Evolutionary conservation across 2,888 invertebrate genomes (phyloP), one percentile per base, ranked within the genome.

Genomic region (Copidosoma aretas): DNA sequence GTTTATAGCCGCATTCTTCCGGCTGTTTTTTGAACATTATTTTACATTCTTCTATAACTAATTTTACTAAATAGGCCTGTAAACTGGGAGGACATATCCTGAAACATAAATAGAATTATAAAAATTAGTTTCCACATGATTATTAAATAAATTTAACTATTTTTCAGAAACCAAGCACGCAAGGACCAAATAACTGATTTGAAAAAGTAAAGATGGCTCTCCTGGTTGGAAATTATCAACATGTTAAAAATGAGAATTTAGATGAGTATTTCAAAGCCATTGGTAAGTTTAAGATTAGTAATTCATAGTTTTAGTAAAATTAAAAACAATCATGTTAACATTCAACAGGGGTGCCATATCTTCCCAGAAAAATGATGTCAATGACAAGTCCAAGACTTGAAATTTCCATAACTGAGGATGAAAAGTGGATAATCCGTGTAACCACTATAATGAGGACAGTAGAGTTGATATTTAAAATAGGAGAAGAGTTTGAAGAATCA

Each of bases 71-170:
- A 73, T 90, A 89, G 62, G 89, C 88, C 82, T 91, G 85, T 77
- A 92, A 85, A 79, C 88, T 87, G 75, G 86, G 85, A 52, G 92
- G 92, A 80, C 92, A 92, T 86, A 88, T 87, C 86, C 92, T 92
- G 86, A 54, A 86, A 87, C 75, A 75, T 75, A 46, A 14, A 60
- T 39, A 60, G 19, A 25, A 56, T 39, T 21, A 32, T 54, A 51
- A 60, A 52, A 51, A 32, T 52, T 60, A 21, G 1, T 10, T 5
- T 1, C 19, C 51, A 14, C 10, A 62, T 5, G 21, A 54, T 24
- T 51, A 5, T 14, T 17, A n/a, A 24, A 21, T 14, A 21, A 17
- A 41, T 17, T 14, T 46, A 41, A n/a, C 25, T 14, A n/a, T 1
- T 24, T 60, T 21, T 19, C 19, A 25, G 19, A 32, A 32, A 21